Percentiles rank a stretch among this genome's conserved stretches.
Conservation (phyloP, 2,113 vertebrate species). For the Atrichornis clamosus region DNA sequence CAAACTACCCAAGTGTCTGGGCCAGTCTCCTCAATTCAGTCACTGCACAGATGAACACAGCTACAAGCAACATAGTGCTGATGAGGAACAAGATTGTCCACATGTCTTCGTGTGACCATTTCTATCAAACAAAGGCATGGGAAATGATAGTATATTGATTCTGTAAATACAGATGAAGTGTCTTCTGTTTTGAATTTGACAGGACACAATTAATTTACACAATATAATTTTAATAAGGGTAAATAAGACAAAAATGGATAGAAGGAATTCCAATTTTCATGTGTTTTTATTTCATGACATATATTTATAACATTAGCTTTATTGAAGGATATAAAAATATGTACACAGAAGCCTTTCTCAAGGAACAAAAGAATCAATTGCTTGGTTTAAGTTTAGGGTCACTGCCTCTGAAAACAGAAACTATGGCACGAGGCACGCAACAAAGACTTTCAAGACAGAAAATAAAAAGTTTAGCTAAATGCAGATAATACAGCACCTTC, state of each 20-base stretch:
- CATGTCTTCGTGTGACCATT: fast-evolving
- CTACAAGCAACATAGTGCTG: fast-evolving
- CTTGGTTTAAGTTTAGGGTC: background rate
- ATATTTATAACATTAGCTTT: background rate
- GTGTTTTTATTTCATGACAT: background rate
- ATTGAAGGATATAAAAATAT: background rate
- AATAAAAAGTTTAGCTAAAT: background rate
- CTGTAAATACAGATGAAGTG: background rate
- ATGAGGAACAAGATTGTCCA: background rate
- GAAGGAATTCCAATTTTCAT: background rate
- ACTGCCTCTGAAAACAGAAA: background rate
- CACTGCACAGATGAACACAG: fast-evolving
- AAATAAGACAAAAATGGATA: background rate
- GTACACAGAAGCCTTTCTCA: background rate
- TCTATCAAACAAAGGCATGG: background rate
- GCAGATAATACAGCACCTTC: background rate
- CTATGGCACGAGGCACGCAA: fast-evolving
- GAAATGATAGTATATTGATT: background rate
- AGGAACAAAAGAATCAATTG: background rate
- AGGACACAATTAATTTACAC: background rate
- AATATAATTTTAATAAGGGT: background rate
- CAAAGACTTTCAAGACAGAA: background rate
- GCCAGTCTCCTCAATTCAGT: background rate
- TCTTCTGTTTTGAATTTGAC: background rate
- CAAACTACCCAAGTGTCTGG: background rate